A percentile compares a stretch with the other conserved stretches of the same genome.
These are phyloP conservation scores for Leptopilina boulardi DNA, from an alignment of 1,140 invertebrate genomes.

Conservation along the genomic window DNA sequence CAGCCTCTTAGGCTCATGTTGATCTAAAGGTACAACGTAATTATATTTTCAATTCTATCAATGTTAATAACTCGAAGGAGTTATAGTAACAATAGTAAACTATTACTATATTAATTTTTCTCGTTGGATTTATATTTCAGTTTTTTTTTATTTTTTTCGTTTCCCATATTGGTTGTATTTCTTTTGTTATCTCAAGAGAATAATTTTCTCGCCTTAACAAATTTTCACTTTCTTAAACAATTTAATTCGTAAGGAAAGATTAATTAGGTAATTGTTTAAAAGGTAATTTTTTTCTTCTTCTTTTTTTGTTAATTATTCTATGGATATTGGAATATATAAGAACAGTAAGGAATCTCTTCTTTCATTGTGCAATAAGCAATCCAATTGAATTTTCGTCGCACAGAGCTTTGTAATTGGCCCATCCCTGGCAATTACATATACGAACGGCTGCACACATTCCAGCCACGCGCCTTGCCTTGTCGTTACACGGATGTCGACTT, in stretches of 20 bases:
- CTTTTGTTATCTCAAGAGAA: too few relatives aligned
- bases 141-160: too few relatives aligned
- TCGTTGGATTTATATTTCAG: too few relatives aligned
- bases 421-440: conserved; percentile 51
- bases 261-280: not conserved
- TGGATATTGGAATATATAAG: not conserved
- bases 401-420: conserved; percentile 19
- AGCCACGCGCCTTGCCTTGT: conserved; percentile 71
- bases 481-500: conserved; percentile 37
- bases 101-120: too few relatives aligned
- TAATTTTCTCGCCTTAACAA: too few relatives aligned
- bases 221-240: not conserved
- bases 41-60: too few relatives aligned
- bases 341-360: conserved; percentile 11
- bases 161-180: too few relatives aligned
- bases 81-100: too few relatives aligned
- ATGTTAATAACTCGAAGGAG: too few relatives aligned
- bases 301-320: not conserved
- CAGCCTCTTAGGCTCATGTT: not conserved
- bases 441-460: conserved; percentile 69
- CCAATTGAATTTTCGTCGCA: conserved; percentile 31
- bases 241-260: not conserved
- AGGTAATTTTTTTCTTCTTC: not conserved
- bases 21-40: not conserved
- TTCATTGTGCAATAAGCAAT: conserved; percentile 14